A percentile compares a stretch with the other conserved stretches of the same genome.
Evolutionary conservation across 2,797 vertebrate genomes (phyloP).

Genomic region (Enteromius unitaeniatus): DNA sequence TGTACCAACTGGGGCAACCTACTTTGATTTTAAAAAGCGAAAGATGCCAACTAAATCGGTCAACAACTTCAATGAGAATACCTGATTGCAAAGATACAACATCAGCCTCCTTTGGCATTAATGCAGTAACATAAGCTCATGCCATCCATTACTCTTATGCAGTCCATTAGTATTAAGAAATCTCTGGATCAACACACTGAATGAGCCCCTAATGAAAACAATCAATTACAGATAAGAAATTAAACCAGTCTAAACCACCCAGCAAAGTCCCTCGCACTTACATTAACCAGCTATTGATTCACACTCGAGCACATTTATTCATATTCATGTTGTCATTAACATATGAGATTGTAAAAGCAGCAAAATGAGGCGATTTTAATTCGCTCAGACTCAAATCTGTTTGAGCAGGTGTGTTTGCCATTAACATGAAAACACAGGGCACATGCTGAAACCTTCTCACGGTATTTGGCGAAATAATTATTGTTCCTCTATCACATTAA

Average conservation of each 20-base stretch:
- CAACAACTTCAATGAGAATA: background rate
- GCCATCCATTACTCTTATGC: background rate
- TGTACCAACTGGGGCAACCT: background rate
- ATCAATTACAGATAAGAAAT: constrained; percentile 29
- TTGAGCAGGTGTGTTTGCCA: constrained; percentile 67
- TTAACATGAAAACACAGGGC: constrained; percentile 67
- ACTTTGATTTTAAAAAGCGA: background rate
- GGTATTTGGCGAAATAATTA: constrained; percentile 69
- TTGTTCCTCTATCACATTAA: constrained; percentile 72
- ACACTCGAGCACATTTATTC: constrained; percentile 35
- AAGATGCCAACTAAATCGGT: background rate
- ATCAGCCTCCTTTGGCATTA: background rate
- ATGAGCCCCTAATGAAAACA: constrained; percentile 33
- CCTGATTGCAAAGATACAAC: background rate
- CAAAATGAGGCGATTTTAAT: background rate
- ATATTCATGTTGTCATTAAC: constrained; percentile 51
- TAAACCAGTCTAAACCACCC: background rate
- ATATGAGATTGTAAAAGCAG: background rate
- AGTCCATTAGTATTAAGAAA: background rate
- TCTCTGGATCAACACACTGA: background rate
- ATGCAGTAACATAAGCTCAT: background rate
- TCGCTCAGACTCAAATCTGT: constrained; percentile 42
- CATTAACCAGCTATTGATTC: constrained; percentile 44
- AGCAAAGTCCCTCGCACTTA: background rate
- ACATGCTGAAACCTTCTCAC: constrained; percentile 41